Conservation (phyloP, 1,140 invertebrate species). For the Trinorchestia longiramus region DNA sequence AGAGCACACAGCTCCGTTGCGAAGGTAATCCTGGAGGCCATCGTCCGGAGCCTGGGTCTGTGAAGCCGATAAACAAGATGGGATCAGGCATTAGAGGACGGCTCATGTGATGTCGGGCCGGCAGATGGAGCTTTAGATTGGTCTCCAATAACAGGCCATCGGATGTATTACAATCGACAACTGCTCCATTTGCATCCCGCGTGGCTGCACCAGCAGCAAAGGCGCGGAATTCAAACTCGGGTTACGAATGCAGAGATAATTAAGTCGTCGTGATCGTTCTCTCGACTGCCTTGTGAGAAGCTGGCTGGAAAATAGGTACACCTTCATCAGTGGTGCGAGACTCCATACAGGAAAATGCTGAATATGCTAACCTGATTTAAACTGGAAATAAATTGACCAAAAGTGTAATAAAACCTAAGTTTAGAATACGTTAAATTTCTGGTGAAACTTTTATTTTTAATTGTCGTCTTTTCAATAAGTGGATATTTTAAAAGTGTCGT, state of each 20-base stretch:
- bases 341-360: too few species aligned
- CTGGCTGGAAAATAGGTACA: too few species aligned
- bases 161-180: slow-evolving; percentile 45
- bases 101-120: slow-evolving; percentile 28
- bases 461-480: too few species aligned
- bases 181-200: slow-evolving; percentile 24
- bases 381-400: too few species aligned
- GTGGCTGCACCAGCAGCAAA: too few species aligned
- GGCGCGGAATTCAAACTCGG: not conserved
- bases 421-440: too few species aligned
- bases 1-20: not conserved
- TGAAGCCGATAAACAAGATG: slow-evolving; percentile 34
- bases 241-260: not conserved
- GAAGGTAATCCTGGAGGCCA: not conserved
- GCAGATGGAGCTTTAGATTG: slow-evolving; percentile 38
- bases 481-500: too few species aligned
- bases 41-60: not conserved
- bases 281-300: too few species aligned
- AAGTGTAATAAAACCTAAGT: too few species aligned
- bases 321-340: too few species aligned
- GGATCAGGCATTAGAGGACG: slow-evolving; percentile 41
- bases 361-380: too few species aligned
- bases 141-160: slow-evolving; percentile 22
- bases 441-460: too few species aligned
- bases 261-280: not conserved